Evolutionary conservation across 2,797 vertebrate species (phyloP), one percentile per base, ranked within the genome.

Genomic region (Epinephelus awoara): DNA sequence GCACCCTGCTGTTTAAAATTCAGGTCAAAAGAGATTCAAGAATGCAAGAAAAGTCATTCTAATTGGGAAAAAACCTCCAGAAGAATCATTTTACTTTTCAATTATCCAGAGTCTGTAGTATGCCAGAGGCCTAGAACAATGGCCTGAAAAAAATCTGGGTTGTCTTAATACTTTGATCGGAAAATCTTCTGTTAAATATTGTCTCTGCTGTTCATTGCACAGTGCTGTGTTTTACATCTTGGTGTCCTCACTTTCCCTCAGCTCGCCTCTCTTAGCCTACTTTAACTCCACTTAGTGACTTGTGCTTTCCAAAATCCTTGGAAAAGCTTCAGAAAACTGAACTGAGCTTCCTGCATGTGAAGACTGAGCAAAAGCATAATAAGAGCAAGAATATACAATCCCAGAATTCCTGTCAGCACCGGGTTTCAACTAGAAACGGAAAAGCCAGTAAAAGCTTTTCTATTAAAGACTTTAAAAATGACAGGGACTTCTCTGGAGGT

Each of bases 381-480:
- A 18, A 25, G 17, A 57, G 7, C 2, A 42, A 49, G 5, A 51
- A 42, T 17, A 21, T 5, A 19, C n/a, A 18, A 44, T 58, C 3
- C 15, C 14, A 27, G 27, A 55, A 51, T 47, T 47, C 19, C 56
- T 29, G 23, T 71, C 27, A 62, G n/a, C 27, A 25, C 19, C 54
- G 6, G 10, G 3, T 44, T 49, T 64, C 23, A 10, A n/a, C 3
- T 18, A 38, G 55, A 42, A 69, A 21, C 3, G 11, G 18, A 21
- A 49, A 46, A 21, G 2, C 15, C 12, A 42, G 54, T 38, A 27
- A 73, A 84, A 51, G 42, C 44, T 63, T 72, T 62, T 56, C 34
- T 55, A 2, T 46, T 19, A 34, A 10, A 42, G n/a, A 49, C 19
- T 59, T 52, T 44, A 2, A 72, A 61, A 29, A 75, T 68, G 71